A percentile compares a stretch with the other conserved stretches of the same genome.
These are phyloP conservation scores for Arion vulgaris DNA, from an alignment of 1,140 invertebrate genomes.

Conservation along the genomic window DNA sequence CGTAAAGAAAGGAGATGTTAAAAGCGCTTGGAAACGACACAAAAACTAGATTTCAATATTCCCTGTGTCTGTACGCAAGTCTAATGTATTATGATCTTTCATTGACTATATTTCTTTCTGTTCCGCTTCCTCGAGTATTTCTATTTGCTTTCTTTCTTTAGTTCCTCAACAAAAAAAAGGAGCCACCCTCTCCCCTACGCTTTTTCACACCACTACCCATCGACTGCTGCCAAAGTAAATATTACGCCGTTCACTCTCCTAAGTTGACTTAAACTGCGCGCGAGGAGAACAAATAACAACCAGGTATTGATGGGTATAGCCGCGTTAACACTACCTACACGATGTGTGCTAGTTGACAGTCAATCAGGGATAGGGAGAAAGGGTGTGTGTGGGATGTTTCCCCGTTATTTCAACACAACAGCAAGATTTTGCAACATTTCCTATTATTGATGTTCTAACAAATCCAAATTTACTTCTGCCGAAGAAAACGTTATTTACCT, in stretches of 20 bases:
- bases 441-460: no score
- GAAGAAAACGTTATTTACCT: no score
- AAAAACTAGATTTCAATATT: constrained; percentile 12
- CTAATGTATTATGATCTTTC: neutral
- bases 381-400: no score
- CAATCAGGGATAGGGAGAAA: no score
- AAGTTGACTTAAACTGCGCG: neutral
- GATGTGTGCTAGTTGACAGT: no score
- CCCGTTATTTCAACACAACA: no score
- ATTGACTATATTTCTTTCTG: neutral
- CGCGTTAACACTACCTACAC: neutral
- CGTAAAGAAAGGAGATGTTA: neutral
- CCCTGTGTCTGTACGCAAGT: neutral
- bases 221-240: constrained; percentile 6
- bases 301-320: neutral
- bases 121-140: constrained; percentile 11
- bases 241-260: neutral
- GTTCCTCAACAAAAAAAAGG: neutral
- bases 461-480: no score
- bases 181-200: neutral
- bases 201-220: no score
- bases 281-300: neutral
- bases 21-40: neutral
- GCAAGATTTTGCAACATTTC: no score
- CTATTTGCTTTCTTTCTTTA: constrained; percentile 1